A percentile compares a stretch with the other conserved stretches of the same genome.
Evolutionary conservation across 2,888 invertebrate species (phyloP).

Genomic region (Spodoptera exigua): DNA sequence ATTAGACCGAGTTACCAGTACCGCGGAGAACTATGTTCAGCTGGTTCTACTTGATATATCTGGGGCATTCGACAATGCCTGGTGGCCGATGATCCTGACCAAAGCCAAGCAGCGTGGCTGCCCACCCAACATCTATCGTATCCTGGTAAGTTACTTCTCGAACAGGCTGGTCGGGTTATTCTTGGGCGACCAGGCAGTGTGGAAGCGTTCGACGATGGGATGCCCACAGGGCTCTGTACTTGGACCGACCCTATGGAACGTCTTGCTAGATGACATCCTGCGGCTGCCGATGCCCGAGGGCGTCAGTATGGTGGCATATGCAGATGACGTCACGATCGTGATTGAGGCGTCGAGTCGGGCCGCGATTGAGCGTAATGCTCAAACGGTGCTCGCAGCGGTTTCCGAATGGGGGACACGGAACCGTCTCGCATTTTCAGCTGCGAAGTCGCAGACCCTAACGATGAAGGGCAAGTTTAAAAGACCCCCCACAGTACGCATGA

Average conservation of each 20-base stretch:
- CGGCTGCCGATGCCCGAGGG: constrained; percentile 33
- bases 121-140: constrained; percentile 52
- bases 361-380: neutral
- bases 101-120: constrained; percentile 41
- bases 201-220: constrained; percentile 48
- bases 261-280: constrained; percentile 55
- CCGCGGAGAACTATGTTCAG: constrained; percentile 43
- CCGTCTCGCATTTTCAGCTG: neutral
- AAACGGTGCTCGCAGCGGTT: neutral
- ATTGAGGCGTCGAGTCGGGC: constrained; percentile 1
- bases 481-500: constrained; percentile 12
- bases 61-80: constrained; percentile 64
- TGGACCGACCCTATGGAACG: constrained; percentile 53
- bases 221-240: constrained; percentile 54
- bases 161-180: constrained; percentile 38
- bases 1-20: neutral
- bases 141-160: constrained; percentile 54
- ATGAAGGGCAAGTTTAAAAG: constrained; percentile 4
- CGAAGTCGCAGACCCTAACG: neutral
- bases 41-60: constrained; percentile 60
- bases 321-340: constrained; percentile 37
- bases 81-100: constrained; percentile 64
- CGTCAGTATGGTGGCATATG: constrained; percentile 43
- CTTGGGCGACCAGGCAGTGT: constrained; percentile 20
- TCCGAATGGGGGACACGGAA: constrained; percentile 2